Evolutionary conservation across 2,888 invertebrate species (phyloP), one percentile per base, ranked within the genome.

Genomic region (Celastrina argiolus): DNA sequence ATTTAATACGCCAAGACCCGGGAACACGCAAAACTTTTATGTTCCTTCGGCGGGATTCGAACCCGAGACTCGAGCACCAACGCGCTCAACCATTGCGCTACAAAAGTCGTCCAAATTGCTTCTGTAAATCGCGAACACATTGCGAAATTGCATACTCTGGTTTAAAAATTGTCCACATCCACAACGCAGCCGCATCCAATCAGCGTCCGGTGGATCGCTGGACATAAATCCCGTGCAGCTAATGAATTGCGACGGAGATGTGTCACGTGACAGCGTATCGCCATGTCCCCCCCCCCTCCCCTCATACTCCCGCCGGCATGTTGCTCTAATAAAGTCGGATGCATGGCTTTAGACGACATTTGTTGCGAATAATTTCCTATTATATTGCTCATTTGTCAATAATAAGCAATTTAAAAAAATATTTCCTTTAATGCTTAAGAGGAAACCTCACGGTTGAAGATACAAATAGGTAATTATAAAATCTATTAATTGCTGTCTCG

Each of bases 151-250:
- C 51, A 51, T 51, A 26, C 26, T 51, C 7, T 51, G 51, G 12
- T 51, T 51, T 26, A 51, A 51, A 51, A 51, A 51, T 18, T 18
- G 45, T 26, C 51, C 22, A 22, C 51, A 51, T 26, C 51, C 22
- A 22, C 51, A 51, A 12, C 26, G 22, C 3, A 12, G 51, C 51
- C 51, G 51, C 51, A 51, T 51, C 51, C 26, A 51, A 51, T 51
- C 51, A 51, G 51, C 26, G 51, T 51, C 51, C 51, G 51, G 51
- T 51, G 51, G 22, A 12, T 51, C 18, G 22, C 51, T 51, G 51
- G 51, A 51, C 51, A 51, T 51, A 51, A 51, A 51, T 51, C 51
- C 51, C 51, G 51, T 51, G 51, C 51, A 26, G 51, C 51, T 51
- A 51, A 51, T 51, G 51, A 51, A 51, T 51, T 51, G 51, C 51